These are phyloP conservation scores for Cotesia chilonis DNA, from an alignment of 1,140 invertebrate species.

Conservation along the genomic window DNA sequence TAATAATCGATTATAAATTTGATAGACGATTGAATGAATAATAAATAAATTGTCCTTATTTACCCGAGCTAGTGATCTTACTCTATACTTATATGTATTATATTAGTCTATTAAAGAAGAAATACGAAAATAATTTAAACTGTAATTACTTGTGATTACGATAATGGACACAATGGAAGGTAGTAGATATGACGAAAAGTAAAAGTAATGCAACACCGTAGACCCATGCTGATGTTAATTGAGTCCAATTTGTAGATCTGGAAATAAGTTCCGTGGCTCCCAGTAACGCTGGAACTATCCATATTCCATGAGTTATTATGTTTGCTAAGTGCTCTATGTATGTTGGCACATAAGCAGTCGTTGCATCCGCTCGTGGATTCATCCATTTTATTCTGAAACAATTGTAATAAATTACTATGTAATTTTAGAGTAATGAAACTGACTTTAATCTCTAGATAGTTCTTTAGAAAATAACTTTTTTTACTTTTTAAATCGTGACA, in stretches of 20 bases:
- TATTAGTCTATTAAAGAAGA: too few relatives aligned
- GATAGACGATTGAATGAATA: too few relatives aligned
- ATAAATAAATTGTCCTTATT: too few relatives aligned
- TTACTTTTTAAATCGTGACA: background rate
- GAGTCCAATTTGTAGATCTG: constrained; percentile 75
- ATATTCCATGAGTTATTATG: constrained; percentile 88
- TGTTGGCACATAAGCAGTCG: constrained; percentile 76
- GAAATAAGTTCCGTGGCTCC: constrained; percentile 78
- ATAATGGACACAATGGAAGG: constrained; percentile 89
- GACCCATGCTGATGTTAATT: constrained; percentile 81
- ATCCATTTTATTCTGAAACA: constrained; percentile 74
- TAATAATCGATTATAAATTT: too few relatives aligned
- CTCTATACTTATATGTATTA: too few relatives aligned
- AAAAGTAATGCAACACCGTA: constrained; percentile 87
- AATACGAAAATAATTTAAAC: constrained; percentile 8
- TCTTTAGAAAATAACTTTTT: too few relatives aligned
- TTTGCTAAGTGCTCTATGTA: constrained; percentile 91
- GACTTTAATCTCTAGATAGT: too few relatives aligned
- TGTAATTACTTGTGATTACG: constrained; percentile 72
- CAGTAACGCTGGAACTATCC: constrained; percentile 81
- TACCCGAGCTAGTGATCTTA: too few relatives aligned
- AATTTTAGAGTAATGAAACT: too few relatives aligned
- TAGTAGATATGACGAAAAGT: constrained; percentile 88
- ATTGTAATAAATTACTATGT: constrained; percentile 21
- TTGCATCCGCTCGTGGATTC: constrained; percentile 71